Percentiles rank a stretch among this genome's conserved stretches.
These are phyloP conservation scores for Oreochromis niloticus DNA, from an alignment of 2,113 vertebrate genomes.

Conservation along the genomic window DNA sequence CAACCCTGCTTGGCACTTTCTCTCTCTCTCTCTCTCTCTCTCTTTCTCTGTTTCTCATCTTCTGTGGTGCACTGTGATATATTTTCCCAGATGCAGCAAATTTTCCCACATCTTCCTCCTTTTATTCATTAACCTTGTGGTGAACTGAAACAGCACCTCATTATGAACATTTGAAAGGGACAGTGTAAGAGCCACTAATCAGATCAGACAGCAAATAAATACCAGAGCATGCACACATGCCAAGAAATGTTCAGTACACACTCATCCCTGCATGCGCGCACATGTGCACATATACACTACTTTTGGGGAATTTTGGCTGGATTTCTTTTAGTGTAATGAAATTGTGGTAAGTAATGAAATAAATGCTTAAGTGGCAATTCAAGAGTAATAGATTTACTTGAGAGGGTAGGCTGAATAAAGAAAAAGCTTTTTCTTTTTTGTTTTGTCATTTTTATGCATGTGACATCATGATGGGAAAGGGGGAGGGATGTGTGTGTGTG, in stretches of 20 bases:
- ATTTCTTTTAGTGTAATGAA: slow-evolving; percentile 28
- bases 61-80: neutral
- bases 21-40: neutral
- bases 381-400: slow-evolving; percentile 48
- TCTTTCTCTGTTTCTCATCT: neutral
- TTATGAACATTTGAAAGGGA: slow-evolving; percentile 42
- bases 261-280: neutral
- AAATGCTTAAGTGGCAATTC: slow-evolving; percentile 54
- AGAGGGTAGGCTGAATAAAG: neutral
- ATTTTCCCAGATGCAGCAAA: slow-evolving; percentile 25
- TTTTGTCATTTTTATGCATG: neutral
- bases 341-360: slow-evolving; percentile 27
- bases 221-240: neutral
- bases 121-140: slow-evolving; percentile 40
- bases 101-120: neutral
- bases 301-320: neutral
- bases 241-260: neutral
- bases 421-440: neutral
- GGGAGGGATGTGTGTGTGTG: neutral
- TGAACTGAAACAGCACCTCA: slow-evolving; percentile 45
- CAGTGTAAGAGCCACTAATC: slow-evolving; percentile 22
- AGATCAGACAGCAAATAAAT: slow-evolving; percentile 36
- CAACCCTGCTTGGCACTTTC: neutral
- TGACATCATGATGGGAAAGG: neutral
- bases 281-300: neutral